Evolutionary conservation across 2,113 vertebrate genomes (phyloP).

Genomic region (Albula goreensis): DNA sequence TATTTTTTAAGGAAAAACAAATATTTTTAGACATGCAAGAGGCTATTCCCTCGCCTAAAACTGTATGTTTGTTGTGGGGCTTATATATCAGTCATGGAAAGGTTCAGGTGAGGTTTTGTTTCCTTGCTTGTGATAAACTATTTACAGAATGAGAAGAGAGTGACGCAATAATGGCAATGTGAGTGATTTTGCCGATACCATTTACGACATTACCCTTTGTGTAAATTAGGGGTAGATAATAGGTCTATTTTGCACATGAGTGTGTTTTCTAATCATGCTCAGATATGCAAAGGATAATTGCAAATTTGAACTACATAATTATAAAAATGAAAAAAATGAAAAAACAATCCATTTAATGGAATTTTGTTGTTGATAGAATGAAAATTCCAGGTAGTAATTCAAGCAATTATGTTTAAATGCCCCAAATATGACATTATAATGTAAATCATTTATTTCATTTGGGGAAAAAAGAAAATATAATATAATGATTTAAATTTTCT

Average conservation of each 20-base stretch:
- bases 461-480: not conserved
- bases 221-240: conserved; percentile 73
- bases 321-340: conserved; percentile 53
- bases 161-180: conserved; percentile 45
- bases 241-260: conserved; percentile 74
- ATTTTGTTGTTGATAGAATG: conserved; percentile 30
- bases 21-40: conserved; percentile 64
- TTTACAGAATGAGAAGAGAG: conserved; percentile 43
- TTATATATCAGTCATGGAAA: conserved; percentile 52
- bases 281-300: conserved; percentile 70
- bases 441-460: conserved; percentile 13
- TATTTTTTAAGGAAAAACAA: conserved; percentile 52
- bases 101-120: conserved; percentile 45
- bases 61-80: conserved; percentile 28
- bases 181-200: conserved; percentile 60
- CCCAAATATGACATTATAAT: conserved; percentile 12
- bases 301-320: conserved; percentile 62
- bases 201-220: conserved; percentile 55
- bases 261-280: conserved; percentile 74
- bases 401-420: conserved; percentile 24
- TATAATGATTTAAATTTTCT: not conserved
- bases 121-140: conserved; percentile 59
- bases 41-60: conserved; percentile 58
- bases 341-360: conserved; percentile 53
- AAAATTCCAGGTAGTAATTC: conserved; percentile 24